Conservation (phyloP, 2,797 vertebrate species). For the Molossus molossus region DNA sequence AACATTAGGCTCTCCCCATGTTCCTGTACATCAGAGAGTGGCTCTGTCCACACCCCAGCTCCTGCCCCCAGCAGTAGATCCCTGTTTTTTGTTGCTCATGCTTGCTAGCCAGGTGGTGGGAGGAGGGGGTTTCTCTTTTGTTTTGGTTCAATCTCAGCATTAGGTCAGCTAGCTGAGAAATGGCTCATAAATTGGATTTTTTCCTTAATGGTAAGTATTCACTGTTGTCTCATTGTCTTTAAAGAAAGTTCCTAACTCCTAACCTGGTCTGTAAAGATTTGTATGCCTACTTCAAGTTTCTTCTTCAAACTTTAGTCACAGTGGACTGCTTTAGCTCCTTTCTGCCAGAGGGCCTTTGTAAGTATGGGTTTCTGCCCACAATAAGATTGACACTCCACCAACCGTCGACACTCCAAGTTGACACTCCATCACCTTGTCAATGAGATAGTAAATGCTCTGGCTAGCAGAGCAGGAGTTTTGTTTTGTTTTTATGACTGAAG, state of each 20-base stretch:
- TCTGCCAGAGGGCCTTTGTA: background rate
- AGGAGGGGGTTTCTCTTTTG: background rate
- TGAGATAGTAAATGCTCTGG: background rate
- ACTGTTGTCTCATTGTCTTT: background rate
- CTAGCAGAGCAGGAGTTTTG: background rate
- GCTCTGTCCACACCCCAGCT: background rate
- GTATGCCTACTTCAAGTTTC: background rate
- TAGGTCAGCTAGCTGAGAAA: too few relatives aligned
- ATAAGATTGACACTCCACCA: background rate
- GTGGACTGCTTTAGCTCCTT: background rate
- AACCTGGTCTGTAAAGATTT: background rate
- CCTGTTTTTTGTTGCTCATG: background rate
- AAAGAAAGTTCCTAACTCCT: background rate
- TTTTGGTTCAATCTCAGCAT: background rate
- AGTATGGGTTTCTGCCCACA: background rate
- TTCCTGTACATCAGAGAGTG: background rate
- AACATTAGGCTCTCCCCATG: background rate
- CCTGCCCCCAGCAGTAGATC: background rate
- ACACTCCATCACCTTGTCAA: background rate
- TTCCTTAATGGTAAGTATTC: conserved; percentile 24
- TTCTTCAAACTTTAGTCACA: background rate
- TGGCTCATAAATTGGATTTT: background rate
- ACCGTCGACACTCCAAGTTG: too few relatives aligned
- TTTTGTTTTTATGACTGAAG: background rate
- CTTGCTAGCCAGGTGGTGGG: background rate